phyloP scores from a whole-genome alignment of 2,888 invertebrate genomes.

The Carabus problematicus region DNA sequence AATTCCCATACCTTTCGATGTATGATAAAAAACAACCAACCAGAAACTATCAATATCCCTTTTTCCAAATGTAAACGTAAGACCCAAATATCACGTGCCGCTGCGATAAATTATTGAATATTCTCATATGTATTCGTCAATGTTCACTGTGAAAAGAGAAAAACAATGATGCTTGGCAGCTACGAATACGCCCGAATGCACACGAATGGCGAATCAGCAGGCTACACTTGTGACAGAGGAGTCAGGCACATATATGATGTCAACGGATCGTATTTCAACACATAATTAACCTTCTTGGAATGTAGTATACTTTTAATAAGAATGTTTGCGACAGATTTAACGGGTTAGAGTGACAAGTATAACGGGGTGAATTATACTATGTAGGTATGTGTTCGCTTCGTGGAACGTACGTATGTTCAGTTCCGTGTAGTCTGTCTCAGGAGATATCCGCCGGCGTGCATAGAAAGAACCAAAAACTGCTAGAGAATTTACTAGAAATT shows the following conservation, averaged over 20 bases:
- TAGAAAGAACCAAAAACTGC: conserved; percentile 42
- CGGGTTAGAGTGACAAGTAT: no score
- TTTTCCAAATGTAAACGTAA: conserved; percentile 27
- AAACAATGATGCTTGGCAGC: background rate
- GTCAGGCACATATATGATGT: no score
- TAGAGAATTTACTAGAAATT: conserved; percentile 42
- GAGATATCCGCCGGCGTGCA: conserved; percentile 40
- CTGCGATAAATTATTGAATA: conserved; percentile 38
- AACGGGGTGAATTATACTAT: background rate
- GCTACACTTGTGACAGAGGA: no score
- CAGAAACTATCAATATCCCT: no score
- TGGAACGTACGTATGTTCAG: conserved; percentile 7
- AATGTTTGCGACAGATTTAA: no score
- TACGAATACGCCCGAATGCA: no score
- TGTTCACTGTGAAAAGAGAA: conserved; percentile 6
- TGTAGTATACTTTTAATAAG: no score
- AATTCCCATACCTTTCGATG: background rate
- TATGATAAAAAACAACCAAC: no score
- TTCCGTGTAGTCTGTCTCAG: conserved; percentile 16
- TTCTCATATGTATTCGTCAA: conserved; percentile 33
- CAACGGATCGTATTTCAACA: no score
- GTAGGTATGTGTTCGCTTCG: background rate
- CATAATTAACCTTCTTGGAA: no score
- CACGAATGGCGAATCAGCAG: no score
- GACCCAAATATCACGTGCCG: conserved; percentile 33